Percentiles rank a stretch among this genome's conserved stretches.
These are phyloP conservation scores for Mustelus asterias DNA, from an alignment of 2,113 vertebrate genomes.

Conservation along the genomic window DNA sequence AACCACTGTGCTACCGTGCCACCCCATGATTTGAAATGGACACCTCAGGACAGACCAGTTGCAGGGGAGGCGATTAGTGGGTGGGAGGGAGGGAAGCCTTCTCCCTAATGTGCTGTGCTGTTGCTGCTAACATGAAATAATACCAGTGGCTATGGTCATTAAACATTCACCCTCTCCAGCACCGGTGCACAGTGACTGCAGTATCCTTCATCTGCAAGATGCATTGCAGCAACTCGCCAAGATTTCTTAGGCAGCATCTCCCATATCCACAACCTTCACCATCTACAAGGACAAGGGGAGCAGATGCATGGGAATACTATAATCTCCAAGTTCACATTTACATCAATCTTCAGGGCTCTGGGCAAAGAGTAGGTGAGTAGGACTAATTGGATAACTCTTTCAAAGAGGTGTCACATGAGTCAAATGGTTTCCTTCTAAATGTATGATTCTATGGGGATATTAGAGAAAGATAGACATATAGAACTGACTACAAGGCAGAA, in stretches of 20 bases:
- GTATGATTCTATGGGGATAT: not conserved
- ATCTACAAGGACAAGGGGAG: not conserved
- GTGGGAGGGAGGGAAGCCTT: too few species aligned
- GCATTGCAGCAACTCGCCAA: not conserved
- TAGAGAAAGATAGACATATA: not conserved
- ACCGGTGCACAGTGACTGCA: not conserved
- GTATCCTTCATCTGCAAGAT: not conserved
- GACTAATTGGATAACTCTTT: not conserved
- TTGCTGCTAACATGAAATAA: too few species aligned
- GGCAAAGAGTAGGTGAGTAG: not conserved
- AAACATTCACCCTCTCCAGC: not conserved
- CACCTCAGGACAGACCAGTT: too few species aligned
- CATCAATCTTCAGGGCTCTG: not conserved
- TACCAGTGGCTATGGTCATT: too few species aligned
- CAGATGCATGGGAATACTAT: too few species aligned
- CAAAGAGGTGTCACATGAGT: not conserved
- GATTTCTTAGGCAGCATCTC: not conserved
- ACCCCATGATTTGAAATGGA: too few species aligned
- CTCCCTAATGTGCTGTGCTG: too few species aligned
- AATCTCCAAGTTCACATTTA: not conserved
- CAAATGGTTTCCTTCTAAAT: not conserved
- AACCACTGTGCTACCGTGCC: too few species aligned
- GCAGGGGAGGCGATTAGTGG: too few species aligned
- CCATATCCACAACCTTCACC: not conserved
- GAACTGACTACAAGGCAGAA: not conserved